Evolutionary conservation across 2,113 vertebrate species (phyloP), one percentile per base, ranked within the genome.

Genomic region (Ariopsis seemanni): DNA sequence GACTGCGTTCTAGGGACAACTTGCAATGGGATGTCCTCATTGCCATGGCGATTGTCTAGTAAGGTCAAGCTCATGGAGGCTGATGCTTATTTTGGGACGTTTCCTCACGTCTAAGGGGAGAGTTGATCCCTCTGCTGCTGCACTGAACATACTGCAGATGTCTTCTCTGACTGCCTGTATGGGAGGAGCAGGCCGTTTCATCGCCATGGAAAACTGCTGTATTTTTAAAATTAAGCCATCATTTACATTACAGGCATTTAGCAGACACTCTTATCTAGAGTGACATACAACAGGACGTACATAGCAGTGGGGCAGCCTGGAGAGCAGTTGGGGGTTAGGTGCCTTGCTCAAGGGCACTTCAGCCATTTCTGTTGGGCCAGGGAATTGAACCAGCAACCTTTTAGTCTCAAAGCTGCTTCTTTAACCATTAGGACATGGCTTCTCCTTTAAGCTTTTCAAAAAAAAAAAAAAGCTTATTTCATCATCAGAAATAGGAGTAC

Each of bases 21-120:
- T 88, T 86, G 69, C 1, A n/a, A 83, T 90, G 60, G 89, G 72
- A 60, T 84, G 90, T 62, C 62, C 81, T 84, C 71, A 92, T 94
- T 93, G 89, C 92, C 90, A 93, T 93, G 91, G 93, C 62, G 79
- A 94, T 92, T 83, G 90, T 85, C 88, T 48, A 65, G 79, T 69
- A 80, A 92, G 89, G 91, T 91, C 89, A 90, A 75, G 79, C 63
- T 92, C 78, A 74, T 79, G 62, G 86, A 90, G 89, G 78, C 20
- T 75, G 82, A 82, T 82, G 83, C 71, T 86, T 85, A 86, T 87
- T 90, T 88, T 67, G 52, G 83, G 85, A 87, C 87, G 34, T 86
- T 25, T 82, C 71, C 57, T 57, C 58, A 55, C 60, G 14, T 74
- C 67, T 83, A 72, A 42, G 30, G 30, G 30, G 69, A 42, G 69